These are phyloP conservation scores for Argopecten irradians DNA, from an alignment of 1,140 invertebrate genomes.

Conservation along the genomic window DNA sequence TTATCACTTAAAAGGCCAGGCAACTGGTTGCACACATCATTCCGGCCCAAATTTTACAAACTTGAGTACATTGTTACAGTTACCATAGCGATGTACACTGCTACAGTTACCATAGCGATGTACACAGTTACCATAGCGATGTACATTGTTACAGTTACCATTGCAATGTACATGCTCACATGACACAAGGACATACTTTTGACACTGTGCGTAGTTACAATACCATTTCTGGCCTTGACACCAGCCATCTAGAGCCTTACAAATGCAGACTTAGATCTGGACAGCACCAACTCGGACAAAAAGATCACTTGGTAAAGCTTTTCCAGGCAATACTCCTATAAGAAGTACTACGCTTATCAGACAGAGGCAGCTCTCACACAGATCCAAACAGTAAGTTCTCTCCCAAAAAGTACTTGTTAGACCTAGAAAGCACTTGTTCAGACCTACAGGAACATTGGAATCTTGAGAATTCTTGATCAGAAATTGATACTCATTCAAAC, in stretches of 20 bases:
- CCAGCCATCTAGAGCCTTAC: background rate
- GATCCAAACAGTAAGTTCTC: background rate
- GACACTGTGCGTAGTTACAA: background rate
- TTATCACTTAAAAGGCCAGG: slow-evolving; percentile 20
- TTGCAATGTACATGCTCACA: background rate
- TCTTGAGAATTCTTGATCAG: background rate
- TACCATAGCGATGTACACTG: background rate
- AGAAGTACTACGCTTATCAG: background rate
- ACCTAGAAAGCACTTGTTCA: background rate
- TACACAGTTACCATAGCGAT: background rate
- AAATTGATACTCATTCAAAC: background rate
- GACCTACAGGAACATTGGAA: too few relatives aligned
- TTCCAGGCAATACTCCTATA: background rate
- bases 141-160: background rate
- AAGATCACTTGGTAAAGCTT: background rate
- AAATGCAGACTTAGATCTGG: background rate
- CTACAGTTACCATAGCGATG: background rate
- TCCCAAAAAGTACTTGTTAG: background rate
- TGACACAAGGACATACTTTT: background rate
- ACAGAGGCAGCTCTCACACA: background rate
- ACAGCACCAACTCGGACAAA: background rate
- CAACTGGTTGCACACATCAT: slow-evolving; percentile 13
- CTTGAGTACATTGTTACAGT: background rate
- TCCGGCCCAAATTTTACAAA: background rate
- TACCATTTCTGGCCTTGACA: background rate